These are phyloP conservation scores for Leucania comma DNA, from an alignment of 2,888 invertebrate genomes.

Conservation along the genomic window DNA sequence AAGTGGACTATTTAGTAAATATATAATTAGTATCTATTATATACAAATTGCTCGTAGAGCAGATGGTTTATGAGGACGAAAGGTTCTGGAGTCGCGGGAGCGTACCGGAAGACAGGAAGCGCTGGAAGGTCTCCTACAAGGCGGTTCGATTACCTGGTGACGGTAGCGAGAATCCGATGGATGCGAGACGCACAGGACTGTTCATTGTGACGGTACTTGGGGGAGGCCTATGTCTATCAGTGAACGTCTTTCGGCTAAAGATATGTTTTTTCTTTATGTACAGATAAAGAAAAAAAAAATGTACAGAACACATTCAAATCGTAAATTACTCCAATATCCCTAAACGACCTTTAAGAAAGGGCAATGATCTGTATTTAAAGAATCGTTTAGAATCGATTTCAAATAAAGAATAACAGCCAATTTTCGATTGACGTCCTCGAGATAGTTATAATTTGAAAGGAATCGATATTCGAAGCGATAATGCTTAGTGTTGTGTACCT, in stretches of 20 bases:
- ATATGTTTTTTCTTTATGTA: no score
- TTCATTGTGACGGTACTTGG: no score
- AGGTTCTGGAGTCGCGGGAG: no score
- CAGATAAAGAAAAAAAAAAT: constrained; percentile 11
- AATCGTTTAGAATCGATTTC: constrained; percentile 61
- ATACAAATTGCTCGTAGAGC: not conserved
- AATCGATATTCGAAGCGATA: not conserved
- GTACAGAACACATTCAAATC: constrained; percentile 31
- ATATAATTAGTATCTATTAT: constrained; percentile 7
- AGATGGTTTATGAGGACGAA: no score
- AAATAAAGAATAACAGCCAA: constrained; percentile 40
- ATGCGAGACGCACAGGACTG: no score
- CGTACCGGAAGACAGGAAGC: no score
- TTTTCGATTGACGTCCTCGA: constrained; percentile 9
- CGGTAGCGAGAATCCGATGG: no score
- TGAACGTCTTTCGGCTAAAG: no score
- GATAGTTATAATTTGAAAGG: constrained; percentile 11
- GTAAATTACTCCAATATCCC: constrained; percentile 18
- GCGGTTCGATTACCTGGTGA: no score
- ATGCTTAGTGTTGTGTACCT: not conserved
- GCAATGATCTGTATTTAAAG: constrained; percentile 58
- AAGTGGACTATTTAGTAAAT: constrained; percentile 35
- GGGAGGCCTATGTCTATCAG: no score
- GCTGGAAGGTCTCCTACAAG: no score
- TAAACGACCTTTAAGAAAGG: constrained; percentile 64